Percentiles rank a stretch among this genome's conserved stretches.
Conservation (phyloP, 2,888 invertebrate species). For the Tineola bisselliella region DNA sequence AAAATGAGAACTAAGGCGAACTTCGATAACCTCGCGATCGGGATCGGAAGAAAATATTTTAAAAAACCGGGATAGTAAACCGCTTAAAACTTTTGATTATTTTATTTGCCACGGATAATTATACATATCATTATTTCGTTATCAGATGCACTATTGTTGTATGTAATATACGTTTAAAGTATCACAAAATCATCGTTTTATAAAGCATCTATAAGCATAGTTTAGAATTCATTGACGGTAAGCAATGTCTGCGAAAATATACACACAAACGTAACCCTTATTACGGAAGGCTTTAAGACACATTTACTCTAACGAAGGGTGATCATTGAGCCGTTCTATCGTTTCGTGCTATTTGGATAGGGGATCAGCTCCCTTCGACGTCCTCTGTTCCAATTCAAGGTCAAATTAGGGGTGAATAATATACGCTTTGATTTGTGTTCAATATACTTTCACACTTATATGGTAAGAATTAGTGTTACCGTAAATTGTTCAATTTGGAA, state of each 20-base stretch:
- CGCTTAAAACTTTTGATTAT: no score
- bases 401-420: not conserved
- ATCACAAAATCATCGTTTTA: not conserved
- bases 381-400: slow-evolving; percentile 2
- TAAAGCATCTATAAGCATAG: not conserved
- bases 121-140: no score
- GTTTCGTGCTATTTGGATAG: not conserved
- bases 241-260: not conserved
- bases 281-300: not conserved
- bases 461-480: not conserved
- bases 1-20: no score
- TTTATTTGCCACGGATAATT: no score
- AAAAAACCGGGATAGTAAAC: no score
- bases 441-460: not conserved
- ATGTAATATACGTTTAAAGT: no score
- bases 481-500: not conserved
- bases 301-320: not conserved
- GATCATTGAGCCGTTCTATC: not conserved
- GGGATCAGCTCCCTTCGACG: slow-evolving; percentile 3
- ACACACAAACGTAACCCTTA: not conserved
- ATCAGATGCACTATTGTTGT: no score
- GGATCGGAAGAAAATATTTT: no score
- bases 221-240: not conserved
- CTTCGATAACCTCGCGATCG: no score
- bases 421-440: not conserved